A percentile compares a stretch with the other conserved stretches of the same genome.
Evolutionary conservation across 2,113 vertebrate genomes (phyloP).

Genomic region (Actenoides hombroni): DNA sequence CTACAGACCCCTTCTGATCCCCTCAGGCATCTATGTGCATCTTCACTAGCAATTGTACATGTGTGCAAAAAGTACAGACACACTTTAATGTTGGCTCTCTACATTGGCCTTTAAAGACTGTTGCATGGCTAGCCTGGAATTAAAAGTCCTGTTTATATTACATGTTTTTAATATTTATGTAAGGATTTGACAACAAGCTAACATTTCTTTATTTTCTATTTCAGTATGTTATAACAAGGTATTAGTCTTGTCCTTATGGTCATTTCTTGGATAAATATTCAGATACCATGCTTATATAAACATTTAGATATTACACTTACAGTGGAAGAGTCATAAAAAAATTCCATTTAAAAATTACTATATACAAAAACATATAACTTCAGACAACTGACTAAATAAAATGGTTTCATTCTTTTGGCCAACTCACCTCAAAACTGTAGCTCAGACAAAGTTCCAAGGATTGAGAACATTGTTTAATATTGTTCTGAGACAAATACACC

Average conservation of each 20-base stretch:
- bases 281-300: not conserved
- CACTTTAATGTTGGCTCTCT: not conserved
- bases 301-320: not conserved
- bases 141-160: not conserved
- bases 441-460: slow-evolving; percentile 94
- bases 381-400: not conserved
- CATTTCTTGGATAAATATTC: not conserved
- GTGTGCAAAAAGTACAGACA: not conserved
- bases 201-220: not conserved
- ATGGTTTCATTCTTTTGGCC: not conserved
- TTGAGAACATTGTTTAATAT: slow-evolving; percentile 85
- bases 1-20: not conserved
- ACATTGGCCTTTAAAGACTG: not conserved
- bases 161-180: not conserved
- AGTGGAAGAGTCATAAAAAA: not conserved
- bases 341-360: not conserved
- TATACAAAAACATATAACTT: not conserved
- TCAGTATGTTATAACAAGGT: not conserved
- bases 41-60: not conserved
- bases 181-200: not conserved
- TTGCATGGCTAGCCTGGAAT: not conserved
- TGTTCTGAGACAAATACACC: slow-evolving; percentile 89
- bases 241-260: not conserved
- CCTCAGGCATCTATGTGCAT: not conserved
- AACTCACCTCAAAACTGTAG: slow-evolving; percentile 91